These are phyloP conservation scores for Caenorhabditis auriculariae DNA, from an alignment of 2,888 invertebrate species.

Conservation along the genomic window DNA sequence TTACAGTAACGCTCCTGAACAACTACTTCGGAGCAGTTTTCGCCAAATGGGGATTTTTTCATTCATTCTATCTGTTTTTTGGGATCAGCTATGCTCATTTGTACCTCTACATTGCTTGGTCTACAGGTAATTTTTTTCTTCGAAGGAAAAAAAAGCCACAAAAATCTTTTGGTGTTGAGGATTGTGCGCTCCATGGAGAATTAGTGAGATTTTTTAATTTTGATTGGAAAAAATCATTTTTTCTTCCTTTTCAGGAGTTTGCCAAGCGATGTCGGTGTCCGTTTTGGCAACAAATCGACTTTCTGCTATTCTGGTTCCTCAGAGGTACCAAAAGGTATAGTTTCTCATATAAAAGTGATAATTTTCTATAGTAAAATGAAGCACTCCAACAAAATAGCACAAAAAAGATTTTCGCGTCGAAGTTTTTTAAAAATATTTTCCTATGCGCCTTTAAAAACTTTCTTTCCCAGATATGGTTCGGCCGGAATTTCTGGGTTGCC, in stretches of 20 bases:
- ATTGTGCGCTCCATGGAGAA: too few relatives aligned
- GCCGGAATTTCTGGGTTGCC: constrained; percentile 7
- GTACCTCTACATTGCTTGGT: constrained; percentile 25
- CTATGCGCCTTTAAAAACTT: neutral
- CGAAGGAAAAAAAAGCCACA: too few relatives aligned
- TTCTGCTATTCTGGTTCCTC: constrained; percentile 19
- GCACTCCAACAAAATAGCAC: too few relatives aligned
- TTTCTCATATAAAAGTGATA: neutral
- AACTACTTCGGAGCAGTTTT: constrained; percentile 24
- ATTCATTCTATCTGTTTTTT: constrained; percentile 5
- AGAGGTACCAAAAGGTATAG: constrained; percentile 9
- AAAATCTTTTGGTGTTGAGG: too few relatives aligned
- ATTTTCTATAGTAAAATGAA: too few relatives aligned
- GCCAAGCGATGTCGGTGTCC: constrained; percentile 24
- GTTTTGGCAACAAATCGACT: constrained; percentile 22
- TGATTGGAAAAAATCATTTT: neutral
- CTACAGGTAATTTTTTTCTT: constrained; percentile 9
- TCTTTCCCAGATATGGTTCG: constrained; percentile 12
- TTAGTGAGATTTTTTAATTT: neutral
- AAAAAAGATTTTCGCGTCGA: neutral
- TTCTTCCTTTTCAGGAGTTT: constrained; percentile 12
- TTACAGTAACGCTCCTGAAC: constrained; percentile 15
- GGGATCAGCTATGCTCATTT: constrained; percentile 9
- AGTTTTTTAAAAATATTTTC: neutral
- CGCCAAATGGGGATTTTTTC: constrained; percentile 14